Percentiles rank a stretch among this genome's conserved stretches.
These are phyloP conservation scores for Erethizon dorsatum DNA, from an alignment of 2,797 vertebrate species.

Conservation along the genomic window DNA sequence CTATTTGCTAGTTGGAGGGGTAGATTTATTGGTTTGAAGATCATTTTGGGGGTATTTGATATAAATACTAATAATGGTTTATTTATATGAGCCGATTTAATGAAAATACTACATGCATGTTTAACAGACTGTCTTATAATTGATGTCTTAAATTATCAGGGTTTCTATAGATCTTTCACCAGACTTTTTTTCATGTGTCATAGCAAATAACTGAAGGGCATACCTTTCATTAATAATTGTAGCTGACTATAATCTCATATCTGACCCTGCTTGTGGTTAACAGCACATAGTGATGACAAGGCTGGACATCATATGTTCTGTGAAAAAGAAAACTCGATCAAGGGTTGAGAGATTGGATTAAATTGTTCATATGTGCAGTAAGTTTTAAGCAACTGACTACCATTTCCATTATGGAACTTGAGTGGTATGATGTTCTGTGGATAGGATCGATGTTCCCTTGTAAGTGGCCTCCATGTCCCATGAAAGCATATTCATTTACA, in stretches of 20 bases:
- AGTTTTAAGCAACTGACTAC: background rate
- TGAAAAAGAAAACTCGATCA: background rate
- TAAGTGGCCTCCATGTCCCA: background rate
- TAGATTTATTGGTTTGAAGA: conserved; percentile 18
- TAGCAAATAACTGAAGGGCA: background rate
- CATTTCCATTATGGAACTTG: background rate
- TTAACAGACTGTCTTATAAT: background rate
- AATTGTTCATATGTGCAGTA: background rate
- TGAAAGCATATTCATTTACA: background rate
- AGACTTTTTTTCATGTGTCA: conserved; percentile 10
- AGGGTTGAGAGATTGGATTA: background rate
- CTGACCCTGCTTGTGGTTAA: background rate
- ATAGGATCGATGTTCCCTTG: background rate
- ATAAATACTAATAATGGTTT: background rate
- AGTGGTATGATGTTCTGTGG: background rate
- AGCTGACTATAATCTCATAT: background rate
- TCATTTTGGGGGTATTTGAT: background rate
- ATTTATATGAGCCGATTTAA: background rate
- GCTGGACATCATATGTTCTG: background rate
- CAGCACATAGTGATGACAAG: background rate
- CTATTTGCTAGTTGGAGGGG: background rate
- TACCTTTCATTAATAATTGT: background rate
- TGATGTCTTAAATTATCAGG: background rate
- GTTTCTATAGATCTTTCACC: background rate
- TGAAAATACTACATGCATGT: background rate